Evolutionary conservation across 2,888 invertebrate genomes (phyloP).

Genomic region (Nezara viridula): DNA sequence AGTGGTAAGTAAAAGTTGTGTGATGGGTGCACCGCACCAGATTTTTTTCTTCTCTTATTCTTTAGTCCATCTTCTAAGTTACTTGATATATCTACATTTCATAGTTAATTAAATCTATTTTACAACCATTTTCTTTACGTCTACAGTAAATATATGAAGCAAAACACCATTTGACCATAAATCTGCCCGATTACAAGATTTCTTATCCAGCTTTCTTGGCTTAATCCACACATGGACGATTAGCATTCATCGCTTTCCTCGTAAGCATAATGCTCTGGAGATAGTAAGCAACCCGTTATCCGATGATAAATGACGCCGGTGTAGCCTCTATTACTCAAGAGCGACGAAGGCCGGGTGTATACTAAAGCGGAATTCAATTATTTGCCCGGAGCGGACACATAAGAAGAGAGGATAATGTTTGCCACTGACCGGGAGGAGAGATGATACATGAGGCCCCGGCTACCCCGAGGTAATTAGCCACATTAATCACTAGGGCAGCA

Average conservation of each 20-base stretch:
- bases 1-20: no score
- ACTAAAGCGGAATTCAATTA: slow-evolving; percentile 30
- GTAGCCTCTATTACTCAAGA: background rate
- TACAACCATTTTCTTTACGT: no score
- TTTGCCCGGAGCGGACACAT: slow-evolving; percentile 6
- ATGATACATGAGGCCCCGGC: slow-evolving; percentile 10
- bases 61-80: no score
- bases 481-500: slow-evolving; percentile 41
- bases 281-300: background rate
- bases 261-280: background rate
- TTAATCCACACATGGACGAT: background rate
- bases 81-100: no score
- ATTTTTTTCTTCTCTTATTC: no score
- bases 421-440: slow-evolving; percentile 42
- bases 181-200: background rate
- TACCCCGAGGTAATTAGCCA: slow-evolving; percentile 31
- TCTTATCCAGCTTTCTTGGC: background rate
- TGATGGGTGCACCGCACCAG: no score
- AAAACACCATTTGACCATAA: no score
- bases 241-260: background rate
- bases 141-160: no score
- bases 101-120: no score
- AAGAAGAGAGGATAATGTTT: slow-evolving; percentile 45
- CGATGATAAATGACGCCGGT: background rate
- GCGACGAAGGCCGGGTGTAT: slow-evolving; percentile 15